Base-by-base conservation (phyloP, 2,888 invertebrate genomes). In the Crocallis elinguaria region DNA sequence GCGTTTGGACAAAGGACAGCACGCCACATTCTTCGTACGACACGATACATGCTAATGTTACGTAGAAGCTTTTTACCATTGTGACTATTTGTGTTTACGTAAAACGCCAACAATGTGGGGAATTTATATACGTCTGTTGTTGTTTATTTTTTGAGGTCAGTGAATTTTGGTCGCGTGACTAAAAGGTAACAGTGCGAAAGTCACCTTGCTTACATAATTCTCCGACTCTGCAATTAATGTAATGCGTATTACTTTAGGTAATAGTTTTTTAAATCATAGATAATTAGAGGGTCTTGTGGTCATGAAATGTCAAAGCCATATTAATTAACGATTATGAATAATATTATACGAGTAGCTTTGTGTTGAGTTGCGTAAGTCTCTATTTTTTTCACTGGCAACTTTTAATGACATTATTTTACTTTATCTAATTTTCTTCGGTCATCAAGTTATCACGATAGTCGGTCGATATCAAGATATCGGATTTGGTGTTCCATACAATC, bases 1-100 rank as follows among this genome's bases (percentile, higher is more conserved):
- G 75, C 73, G 71, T 77, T 75, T 75, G 76, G 79, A 83, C 77
- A 79, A 79, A 77, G 78, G 78, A 82, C 79, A 77, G 70, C 84
- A 86, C 73, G 82, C 79, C 67, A 79, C 86, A 82, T 86, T 86
- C 81, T 73, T 69, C 60, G 67, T 66, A 72, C 70, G 67, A 63
- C 65, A 42, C 43, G 43, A 48, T 37, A 48, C 33, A 33, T 38
- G 38, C 38, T 43, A 54, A 48, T 43, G 23, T 27, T 38, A 36
- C 43, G 48, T 41, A 43, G 49, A 37, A 53, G 23, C 46, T 56
- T 56, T 46, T 49, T 49, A 25, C 32, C 30, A 29, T 36, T 30
- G 23, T 37, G 3, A n/a, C 17, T 52, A 17, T 43, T 54, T 49
- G 44, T 57, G 53, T 62, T 56, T 36, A 54, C 19, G 43, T 36